Conservation (phyloP, 1,140 invertebrate genomes). For the Wiebesia pumilae region DNA sequence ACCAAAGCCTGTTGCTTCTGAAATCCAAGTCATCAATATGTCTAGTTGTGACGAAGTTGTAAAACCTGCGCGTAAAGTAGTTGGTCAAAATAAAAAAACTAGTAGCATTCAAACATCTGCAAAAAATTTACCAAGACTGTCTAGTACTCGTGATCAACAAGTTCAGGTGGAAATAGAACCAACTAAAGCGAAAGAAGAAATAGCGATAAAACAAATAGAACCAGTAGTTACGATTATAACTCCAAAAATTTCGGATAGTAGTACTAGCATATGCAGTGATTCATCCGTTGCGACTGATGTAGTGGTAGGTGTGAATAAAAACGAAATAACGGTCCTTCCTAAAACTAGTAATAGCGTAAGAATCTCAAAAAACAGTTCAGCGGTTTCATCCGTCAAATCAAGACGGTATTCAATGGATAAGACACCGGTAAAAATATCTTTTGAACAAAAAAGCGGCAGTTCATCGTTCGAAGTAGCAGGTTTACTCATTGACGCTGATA, state of each 20-base stretch:
- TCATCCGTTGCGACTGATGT: slow-evolving; percentile 60
- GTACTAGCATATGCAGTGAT: slow-evolving; percentile 36
- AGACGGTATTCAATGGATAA: not conserved
- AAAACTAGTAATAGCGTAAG: slow-evolving; percentile 55
- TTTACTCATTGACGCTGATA: slow-evolving; percentile 29
- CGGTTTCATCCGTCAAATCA: slow-evolving; percentile 31
- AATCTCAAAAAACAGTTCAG: slow-evolving; percentile 6
- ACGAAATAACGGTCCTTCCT: slow-evolving; percentile 61
- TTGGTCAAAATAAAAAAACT: slow-evolving; percentile 48
- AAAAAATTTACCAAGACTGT: not conserved
- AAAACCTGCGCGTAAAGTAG: slow-evolving; percentile 33
- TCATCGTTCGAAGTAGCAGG: slow-evolving; percentile 12
- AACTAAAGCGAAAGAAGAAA: slow-evolving; percentile 16
- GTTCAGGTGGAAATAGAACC: slow-evolving; percentile 38
- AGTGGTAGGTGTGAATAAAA: slow-evolving; percentile 63
- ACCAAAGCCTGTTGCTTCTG: slow-evolving; percentile 56
- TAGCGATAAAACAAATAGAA: slow-evolving; percentile 57
- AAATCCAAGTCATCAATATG: slow-evolving; percentile 68
- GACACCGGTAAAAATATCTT: slow-evolving; percentile 42
- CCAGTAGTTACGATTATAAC: slow-evolving; percentile 65
- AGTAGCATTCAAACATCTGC: not conserved
- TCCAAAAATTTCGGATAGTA: slow-evolving; percentile 60
- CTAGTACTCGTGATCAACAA: slow-evolving; percentile 37
- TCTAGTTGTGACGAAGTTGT: slow-evolving; percentile 55
- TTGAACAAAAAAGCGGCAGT: slow-evolving; percentile 25